A percentile compares a stretch with the other conserved stretches of the same genome.
These are phyloP conservation scores for Neosilurus mollespiculum DNA, from an alignment of 2,797 vertebrate genomes.

Conservation along the genomic window DNA sequence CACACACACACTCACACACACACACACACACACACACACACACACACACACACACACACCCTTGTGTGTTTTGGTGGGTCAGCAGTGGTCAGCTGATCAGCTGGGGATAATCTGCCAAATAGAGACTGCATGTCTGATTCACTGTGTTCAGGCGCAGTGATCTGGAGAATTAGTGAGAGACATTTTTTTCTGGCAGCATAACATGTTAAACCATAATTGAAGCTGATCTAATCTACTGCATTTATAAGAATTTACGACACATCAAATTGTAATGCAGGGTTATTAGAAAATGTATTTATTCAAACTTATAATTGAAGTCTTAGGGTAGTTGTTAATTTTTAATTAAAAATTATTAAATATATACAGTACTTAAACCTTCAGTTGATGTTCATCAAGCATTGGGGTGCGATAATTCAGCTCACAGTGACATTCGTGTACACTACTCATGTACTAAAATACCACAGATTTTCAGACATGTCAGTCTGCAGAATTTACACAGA, in stretches of 20 bases:
- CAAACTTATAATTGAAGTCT: not conserved
- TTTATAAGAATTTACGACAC: not conserved
- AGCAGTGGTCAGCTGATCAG: slow-evolving; percentile 27
- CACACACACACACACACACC: not conserved
- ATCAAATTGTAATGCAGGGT: not conserved
- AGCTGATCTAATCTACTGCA: not conserved
- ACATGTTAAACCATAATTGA: not conserved
- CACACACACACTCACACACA: slow-evolving; percentile 1
- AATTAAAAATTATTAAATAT: too few species aligned
- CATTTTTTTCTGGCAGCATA: not conserved
- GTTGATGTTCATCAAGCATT: not conserved
- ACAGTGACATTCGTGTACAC: too few species aligned
- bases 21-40: slow-evolving; percentile 24
- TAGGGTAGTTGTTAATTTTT: not conserved
- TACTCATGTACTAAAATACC: too few species aligned
- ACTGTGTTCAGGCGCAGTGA: not conserved
- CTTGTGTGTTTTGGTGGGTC: not conserved
- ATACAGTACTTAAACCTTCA: not conserved
- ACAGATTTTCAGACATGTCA: not conserved
- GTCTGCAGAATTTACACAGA: not conserved
- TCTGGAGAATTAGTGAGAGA: not conserved
- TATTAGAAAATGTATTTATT: not conserved
- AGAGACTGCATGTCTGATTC: slow-evolving; percentile 2
- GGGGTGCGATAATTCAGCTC: not conserved
- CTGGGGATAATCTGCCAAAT: not conserved